Percentiles rank a stretch among this genome's conserved stretches.
Conservation (phyloP, 1,140 invertebrate species). For the Dinoponera quadriceps region DNA sequence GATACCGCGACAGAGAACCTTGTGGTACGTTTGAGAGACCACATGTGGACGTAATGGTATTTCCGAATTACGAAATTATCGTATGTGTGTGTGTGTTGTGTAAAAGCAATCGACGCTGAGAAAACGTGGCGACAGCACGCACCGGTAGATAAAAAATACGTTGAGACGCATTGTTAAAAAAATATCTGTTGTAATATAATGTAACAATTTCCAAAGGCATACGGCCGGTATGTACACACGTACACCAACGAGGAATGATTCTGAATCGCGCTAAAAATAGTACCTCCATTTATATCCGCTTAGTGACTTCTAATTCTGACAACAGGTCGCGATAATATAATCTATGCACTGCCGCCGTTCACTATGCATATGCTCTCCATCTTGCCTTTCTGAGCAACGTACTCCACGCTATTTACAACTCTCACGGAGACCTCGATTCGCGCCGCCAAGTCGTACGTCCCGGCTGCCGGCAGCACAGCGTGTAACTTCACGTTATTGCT, state of each 20-base stretch:
- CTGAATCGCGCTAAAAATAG: conserved; percentile 67
- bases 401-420: conserved; percentile 79
- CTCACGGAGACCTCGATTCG: conserved; percentile 81
- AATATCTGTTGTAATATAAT: conserved; percentile 57
- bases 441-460: conserved; percentile 83
- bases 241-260: conserved; percentile 69
- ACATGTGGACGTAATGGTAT: too few relatives aligned
- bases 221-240: conserved; percentile 62
- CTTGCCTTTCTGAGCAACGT: conserved; percentile 82
- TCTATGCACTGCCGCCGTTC: conserved; percentile 70
- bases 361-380: conserved; percentile 83
- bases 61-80: too few relatives aligned
- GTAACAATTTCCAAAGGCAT: conserved; percentile 46
- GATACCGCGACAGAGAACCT: not conserved
- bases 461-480: conserved; percentile 79
- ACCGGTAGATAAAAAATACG: conserved; percentile 36
- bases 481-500: conserved; percentile 77
- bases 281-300: conserved; percentile 41
- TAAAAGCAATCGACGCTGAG: conserved; percentile 15
- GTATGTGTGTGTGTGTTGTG: not conserved
- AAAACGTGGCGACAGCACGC: conserved; percentile 12
- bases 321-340: conserved; percentile 11
- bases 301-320: conserved; percentile 20
- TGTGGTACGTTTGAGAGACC: too few relatives aligned
- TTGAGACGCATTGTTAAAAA: conserved; percentile 43